Evolutionary conservation across 2,113 vertebrate genomes (phyloP).

Genomic region (Elanus axillaris): DNA sequence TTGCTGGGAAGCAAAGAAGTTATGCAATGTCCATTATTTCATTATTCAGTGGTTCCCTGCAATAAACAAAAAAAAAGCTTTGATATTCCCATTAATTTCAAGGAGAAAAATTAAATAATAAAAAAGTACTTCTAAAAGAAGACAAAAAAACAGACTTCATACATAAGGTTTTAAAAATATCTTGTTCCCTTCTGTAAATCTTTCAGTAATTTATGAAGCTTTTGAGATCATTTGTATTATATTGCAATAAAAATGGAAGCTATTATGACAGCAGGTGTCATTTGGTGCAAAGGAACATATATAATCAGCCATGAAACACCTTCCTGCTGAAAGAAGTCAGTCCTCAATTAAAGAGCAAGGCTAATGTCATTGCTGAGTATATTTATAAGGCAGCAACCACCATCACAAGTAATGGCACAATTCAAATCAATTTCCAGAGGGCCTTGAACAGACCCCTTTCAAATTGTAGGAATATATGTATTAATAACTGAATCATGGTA

Average conservation of each 20-base stretch:
- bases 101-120: neutral
- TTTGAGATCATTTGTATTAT: constrained; percentile 19
- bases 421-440: neutral
- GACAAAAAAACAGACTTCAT: neutral
- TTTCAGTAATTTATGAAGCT: constrained; percentile 26
- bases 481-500: neutral
- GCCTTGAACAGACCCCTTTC: neutral
- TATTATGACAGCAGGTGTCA: constrained; percentile 50
- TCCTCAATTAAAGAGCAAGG: neutral
- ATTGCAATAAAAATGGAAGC: constrained; percentile 37
- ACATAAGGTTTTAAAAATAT: constrained; percentile 9
- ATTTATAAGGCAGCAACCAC: neutral
- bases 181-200: neutral
- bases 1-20: neutral
- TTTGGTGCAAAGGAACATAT: constrained; percentile 10
- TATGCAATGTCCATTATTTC: neutral
- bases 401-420: neutral
- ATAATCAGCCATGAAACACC: constrained; percentile 35
- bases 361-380: neutral
- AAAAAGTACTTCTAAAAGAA: neutral
- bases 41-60: neutral
- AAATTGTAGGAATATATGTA: neutral
- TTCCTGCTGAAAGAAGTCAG: constrained; percentile 13
- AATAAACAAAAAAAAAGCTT: neutral
- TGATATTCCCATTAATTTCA: neutral